phyloP scores from a whole-genome alignment of 1,140 invertebrate genomes.

The Cheumatopsyche charites region DNA sequence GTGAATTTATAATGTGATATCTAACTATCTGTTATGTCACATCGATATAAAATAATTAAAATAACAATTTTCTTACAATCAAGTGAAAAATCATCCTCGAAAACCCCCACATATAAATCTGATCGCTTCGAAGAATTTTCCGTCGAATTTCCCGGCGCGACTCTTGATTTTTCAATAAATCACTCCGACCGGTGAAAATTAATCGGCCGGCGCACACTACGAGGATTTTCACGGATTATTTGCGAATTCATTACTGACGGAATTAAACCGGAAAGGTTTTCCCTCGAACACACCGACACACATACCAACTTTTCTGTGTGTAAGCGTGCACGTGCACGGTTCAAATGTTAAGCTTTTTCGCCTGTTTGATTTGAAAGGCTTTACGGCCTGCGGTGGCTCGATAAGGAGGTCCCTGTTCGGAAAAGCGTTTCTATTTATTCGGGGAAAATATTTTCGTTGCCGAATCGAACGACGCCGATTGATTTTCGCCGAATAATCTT shows the following conservation, averaged over 20 bases:
- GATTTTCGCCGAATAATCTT: constrained; percentile 43
- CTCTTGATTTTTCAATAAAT: constrained; percentile 34
- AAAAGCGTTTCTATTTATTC: constrained; percentile 38
- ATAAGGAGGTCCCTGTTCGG: constrained; percentile 35
- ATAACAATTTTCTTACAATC: too few relatives aligned
- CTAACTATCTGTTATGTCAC: too few relatives aligned
- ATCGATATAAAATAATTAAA: too few relatives aligned
- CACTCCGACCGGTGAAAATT: constrained; percentile 18
- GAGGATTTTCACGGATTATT: constrained; percentile 31
- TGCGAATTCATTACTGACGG: constrained; percentile 28
- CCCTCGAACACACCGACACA: neutral
- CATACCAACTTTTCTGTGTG: neutral
- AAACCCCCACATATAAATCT: neutral
- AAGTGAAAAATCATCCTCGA: too few relatives aligned
- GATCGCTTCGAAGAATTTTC: neutral
- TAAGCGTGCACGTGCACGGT: constrained; percentile 9
- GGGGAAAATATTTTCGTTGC: constrained; percentile 36
- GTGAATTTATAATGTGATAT: too few relatives aligned
- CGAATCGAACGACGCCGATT: constrained; percentile 27
- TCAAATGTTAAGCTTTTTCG: constrained; percentile 40
- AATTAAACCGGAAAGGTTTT: neutral
- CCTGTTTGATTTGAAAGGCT: constrained; percentile 38
- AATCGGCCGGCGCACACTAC: constrained; percentile 23
- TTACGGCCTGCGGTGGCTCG: constrained; percentile 42
- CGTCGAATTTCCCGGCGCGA: neutral